Conservation (phyloP, 2,888 invertebrate genomes). For the Stenichneumon culpator region DNA sequence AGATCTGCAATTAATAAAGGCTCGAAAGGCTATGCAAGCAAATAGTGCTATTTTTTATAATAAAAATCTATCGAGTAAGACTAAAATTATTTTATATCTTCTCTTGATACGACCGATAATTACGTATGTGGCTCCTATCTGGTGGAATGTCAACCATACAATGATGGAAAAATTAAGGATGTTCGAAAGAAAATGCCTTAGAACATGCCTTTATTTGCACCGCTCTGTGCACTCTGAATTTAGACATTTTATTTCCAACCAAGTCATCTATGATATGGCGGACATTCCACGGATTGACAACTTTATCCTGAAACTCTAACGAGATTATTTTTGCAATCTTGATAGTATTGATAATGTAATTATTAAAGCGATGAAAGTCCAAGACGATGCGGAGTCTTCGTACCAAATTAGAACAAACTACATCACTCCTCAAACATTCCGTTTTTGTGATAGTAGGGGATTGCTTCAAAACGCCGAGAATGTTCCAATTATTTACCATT, state of each 20-base stretch:
- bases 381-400: not conserved
- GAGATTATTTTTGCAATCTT: conserved; percentile 22
- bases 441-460: conserved; percentile 1
- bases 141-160: conserved; percentile 24
- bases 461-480: conserved; percentile 37
- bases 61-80: too few relatives aligned
- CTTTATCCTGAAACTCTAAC: not conserved
- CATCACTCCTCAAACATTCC: conserved; percentile 36
- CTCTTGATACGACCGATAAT: not conserved
- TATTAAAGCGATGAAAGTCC: not conserved
- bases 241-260: not conserved
- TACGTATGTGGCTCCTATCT: too few relatives aligned
- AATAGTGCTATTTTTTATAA: too few relatives aligned
- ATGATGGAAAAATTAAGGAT: conserved; percentile 38
- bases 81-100: not conserved
- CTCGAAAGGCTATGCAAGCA: too few relatives aligned
- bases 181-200: conserved; percentile 54
- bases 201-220: not conserved
- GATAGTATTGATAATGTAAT: not conserved
- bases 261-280: conserved; percentile 19
- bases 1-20: too few relatives aligned
- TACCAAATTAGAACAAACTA: not conserved
- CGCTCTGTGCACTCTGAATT: conserved; percentile 11
- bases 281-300: conserved; percentile 31
- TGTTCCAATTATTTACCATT: conserved; percentile 45